Conservation (phyloP, 2,797 vertebrate genomes). For the Columba guinea region DNA sequence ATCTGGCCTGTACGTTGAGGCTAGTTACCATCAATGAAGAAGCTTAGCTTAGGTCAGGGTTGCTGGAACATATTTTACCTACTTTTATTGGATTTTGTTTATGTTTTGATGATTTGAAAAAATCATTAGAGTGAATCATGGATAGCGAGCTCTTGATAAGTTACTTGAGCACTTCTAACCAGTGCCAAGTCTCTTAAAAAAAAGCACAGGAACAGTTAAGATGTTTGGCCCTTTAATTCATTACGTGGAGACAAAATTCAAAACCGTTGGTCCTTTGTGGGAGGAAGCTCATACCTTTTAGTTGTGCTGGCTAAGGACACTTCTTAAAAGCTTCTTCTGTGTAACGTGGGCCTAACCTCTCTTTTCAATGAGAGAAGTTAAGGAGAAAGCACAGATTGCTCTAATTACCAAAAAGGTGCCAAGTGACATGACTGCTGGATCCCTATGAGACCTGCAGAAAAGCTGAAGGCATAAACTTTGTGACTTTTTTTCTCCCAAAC, state of each 20-base stretch:
- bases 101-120: not conserved
- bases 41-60: not conserved
- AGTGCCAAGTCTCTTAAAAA: not conserved
- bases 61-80: not conserved
- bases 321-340: not conserved
- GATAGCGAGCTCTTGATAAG: not conserved
- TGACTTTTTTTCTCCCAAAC: not conserved
- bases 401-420: not conserved
- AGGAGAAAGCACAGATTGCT: not conserved
- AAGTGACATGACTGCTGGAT: not conserved
- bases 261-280: not conserved
- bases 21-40: not conserved
- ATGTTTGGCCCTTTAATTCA: not conserved
- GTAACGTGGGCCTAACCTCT: not conserved
- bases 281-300: not conserved
- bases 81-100: not conserved
- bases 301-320: not conserved
- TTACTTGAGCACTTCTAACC: not conserved
- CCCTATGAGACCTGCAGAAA: not conserved
- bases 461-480: not conserved
- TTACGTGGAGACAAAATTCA: not conserved
- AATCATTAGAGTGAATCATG: not conserved
- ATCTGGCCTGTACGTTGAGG: not conserved
- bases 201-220: not conserved
- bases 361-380: not conserved